These are phyloP conservation scores for Malurus leucopterus DNA, from an alignment of 2,797 vertebrate species.

Conservation along the genomic window DNA sequence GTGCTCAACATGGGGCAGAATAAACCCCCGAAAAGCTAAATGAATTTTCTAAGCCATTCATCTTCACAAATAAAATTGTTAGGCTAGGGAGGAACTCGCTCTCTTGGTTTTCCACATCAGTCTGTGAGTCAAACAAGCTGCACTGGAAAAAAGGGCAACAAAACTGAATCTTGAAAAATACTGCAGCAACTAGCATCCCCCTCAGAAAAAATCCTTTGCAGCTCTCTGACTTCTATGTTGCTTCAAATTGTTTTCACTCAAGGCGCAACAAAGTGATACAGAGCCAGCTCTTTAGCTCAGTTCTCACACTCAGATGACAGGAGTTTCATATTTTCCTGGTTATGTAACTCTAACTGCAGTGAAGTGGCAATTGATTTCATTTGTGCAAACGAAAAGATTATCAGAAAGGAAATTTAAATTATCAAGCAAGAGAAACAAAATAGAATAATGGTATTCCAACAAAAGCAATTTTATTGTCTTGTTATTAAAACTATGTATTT, in stretches of 20 bases:
- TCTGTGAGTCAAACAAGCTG: neutral
- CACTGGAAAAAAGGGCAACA: neutral
- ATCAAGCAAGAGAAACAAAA: neutral
- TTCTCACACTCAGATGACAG: neutral
- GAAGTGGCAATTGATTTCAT: neutral
- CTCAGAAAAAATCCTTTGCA: neutral
- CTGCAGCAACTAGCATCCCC: neutral
- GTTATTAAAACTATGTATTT: neutral
- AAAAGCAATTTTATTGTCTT: neutral
- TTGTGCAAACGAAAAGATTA: neutral
- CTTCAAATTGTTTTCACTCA: neutral
- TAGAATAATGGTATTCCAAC: neutral
- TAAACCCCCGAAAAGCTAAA: fast-evolving
- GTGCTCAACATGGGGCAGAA: neutral
- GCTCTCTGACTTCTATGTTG: neutral
- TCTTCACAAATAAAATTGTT: neutral
- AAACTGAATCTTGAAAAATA: neutral
- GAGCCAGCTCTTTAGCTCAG: neutral
- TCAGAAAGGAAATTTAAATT: neutral
- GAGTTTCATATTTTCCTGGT: neutral
- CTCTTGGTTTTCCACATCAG: neutral
- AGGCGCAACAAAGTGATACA: neutral
- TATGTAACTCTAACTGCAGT: neutral
- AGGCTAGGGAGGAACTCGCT: neutral
- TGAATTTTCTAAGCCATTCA: neutral